A percentile compares a stretch with the other conserved stretches of the same genome.
phyloP scores from a whole-genome alignment of 2,888 invertebrate species.

The Sthenelais limicola region DNA sequence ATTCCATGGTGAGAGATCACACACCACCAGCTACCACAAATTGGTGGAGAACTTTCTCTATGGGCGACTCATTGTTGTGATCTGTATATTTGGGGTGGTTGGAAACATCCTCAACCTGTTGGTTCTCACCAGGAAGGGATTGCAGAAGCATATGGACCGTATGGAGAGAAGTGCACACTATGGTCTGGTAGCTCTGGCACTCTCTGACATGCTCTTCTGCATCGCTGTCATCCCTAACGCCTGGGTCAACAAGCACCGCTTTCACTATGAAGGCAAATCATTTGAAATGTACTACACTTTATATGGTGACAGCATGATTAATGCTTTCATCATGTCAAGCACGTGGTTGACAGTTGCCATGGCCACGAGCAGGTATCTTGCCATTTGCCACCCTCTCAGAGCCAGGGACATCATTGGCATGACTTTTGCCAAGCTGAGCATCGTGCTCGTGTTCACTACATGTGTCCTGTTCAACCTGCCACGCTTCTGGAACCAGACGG shows the following conservation, averaged over 20 bases:
- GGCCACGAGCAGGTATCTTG: conserved; percentile 70
- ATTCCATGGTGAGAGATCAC: not conserved
- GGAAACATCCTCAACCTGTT: conserved; percentile 67
- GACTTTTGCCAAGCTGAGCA: conserved; percentile 61
- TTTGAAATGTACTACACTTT: conserved; percentile 58
- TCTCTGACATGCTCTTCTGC: conserved; percentile 69
- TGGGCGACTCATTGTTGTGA: conserved; percentile 75
- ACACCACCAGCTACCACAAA: not conserved
- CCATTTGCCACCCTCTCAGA: conserved; percentile 69
- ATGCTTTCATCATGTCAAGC: conserved; percentile 67
- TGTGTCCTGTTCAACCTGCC: conserved; percentile 50
- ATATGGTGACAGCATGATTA: conserved; percentile 63
- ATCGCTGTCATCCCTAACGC: conserved; percentile 64
- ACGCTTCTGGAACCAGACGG: conserved; percentile 44
- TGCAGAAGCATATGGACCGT: conserved; percentile 61
- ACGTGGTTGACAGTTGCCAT: conserved; percentile 70
- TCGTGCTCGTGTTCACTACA: conserved; percentile 51
- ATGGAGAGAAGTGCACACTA: conserved; percentile 70
- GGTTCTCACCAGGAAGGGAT: conserved; percentile 65
- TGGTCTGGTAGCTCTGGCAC: conserved; percentile 67
- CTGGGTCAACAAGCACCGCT: conserved; percentile 48
- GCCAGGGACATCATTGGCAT: conserved; percentile 67
- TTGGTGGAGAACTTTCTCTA: conserved; percentile 33
- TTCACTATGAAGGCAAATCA: not conserved
- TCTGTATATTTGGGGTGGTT: conserved; percentile 70